These are phyloP conservation scores for Desmophyllum pertusum DNA, from an alignment of 92 coral and sea anemone species.

Conservation along the genomic window DNA sequence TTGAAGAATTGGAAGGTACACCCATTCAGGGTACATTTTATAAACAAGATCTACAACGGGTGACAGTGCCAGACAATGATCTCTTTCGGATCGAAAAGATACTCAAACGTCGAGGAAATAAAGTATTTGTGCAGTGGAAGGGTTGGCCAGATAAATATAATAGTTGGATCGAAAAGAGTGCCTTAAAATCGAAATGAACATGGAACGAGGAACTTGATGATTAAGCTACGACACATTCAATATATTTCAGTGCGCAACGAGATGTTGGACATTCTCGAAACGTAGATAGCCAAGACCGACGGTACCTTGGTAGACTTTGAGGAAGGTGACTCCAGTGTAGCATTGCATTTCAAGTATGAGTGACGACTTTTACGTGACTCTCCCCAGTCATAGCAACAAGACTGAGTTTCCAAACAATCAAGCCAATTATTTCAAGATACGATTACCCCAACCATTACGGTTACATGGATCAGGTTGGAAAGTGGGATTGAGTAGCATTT, in stretches of 20 bases:
- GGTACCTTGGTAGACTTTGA: not conserved
- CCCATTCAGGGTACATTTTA: constrained; percentile 50
- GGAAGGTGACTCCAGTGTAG: not conserved
- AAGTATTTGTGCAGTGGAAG: not conserved
- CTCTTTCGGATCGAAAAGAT: constrained; percentile 47
- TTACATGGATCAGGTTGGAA: too few species aligned
- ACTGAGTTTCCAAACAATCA: not conserved
- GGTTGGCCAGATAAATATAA: not conserved
- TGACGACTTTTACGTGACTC: not conserved
- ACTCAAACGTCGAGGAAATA: not conserved
- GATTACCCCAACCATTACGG: not conserved
- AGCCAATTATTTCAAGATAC: not conserved
- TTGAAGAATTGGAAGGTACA: constrained; percentile 45
- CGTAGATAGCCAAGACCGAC: not conserved
- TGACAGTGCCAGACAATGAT: constrained; percentile 27
- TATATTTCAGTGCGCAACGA: not conserved
- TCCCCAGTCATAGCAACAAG: not conserved
- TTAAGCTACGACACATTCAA: not conserved
- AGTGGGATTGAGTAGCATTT: too few species aligned
- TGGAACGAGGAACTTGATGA: too few species aligned
- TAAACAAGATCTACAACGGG: constrained; percentile 50
- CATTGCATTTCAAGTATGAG: not conserved
- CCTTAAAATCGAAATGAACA: not conserved
- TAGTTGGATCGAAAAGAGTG: not conserved
- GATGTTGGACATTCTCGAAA: not conserved